Evolutionary conservation across 1,140 invertebrate species (phyloP), one percentile per base, ranked within the genome.

Genomic region (Drosophila gunungcola): DNA sequence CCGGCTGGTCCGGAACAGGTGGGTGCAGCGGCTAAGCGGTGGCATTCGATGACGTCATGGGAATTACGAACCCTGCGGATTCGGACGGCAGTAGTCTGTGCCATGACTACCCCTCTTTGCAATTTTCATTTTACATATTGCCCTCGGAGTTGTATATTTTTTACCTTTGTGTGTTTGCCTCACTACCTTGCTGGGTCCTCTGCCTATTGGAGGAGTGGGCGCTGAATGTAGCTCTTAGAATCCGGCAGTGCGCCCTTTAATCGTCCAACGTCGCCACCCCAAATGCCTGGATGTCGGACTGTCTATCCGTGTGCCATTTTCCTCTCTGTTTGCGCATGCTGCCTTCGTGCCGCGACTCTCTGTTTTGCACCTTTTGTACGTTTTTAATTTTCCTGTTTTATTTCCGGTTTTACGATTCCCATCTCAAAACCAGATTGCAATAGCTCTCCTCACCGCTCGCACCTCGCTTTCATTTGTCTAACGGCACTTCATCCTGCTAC

Each of bases 341-440:
- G 68, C 58, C 80, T 41, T 64, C 39, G 54, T 49, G 61, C 53
- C 53, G 34, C 62, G 60, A 34, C 79, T 48, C 73, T 80, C 62
- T 52, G 70, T 77, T 89, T 89, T 89, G 77, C 90, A 91, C 90
- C 90, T 91, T 91, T 91, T 91, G 90, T 91, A 90, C 90, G 86
- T 90, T 91, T 91, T 91, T 91, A 91, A 91, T 91, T 91, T 91
- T 91, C 90, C 90, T 91, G 90, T 91, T 91, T 91, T 91, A 91
- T 91, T 91, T 91, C 90, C 90, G 90, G 86, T 80, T 91, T 91
- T 90, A 86, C 90, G 86, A 91, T 91, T 91, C 90, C 76, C 80
- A 91, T 91, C 80, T 91, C 73, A 64, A 90, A 91, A 80, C 80
- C 76, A 91, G 79, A 91, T 91, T 91, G 88, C 83, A 89, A 70